Base-by-base conservation (phyloP, 2,797 vertebrate species). In the Sebastes goodei region DNA sequence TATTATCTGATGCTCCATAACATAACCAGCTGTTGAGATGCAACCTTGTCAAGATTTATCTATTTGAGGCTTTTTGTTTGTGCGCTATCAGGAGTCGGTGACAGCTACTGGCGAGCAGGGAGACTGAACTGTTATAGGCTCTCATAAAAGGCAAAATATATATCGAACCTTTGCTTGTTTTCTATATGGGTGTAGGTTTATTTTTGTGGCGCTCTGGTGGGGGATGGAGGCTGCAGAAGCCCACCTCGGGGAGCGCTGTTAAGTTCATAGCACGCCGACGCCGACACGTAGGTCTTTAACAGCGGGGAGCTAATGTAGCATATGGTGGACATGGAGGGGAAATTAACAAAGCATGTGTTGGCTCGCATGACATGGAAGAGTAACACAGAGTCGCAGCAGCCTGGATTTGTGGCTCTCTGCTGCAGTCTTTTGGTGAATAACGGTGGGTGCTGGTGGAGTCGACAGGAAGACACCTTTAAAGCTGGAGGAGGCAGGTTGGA, bases 11-110 rank as follows among this genome's bases (percentile, higher is more conserved):
- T 67, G 69, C 74, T 62, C 68, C 2, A 46, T 70, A 63, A 72
- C 74, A 57, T 6, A 23, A 76, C 66, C 74, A 52, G 74, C 77
- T 80, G 71, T 55, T 77, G 74, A 80, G 80, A 88, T 60, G 57
- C 71, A 66, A 78, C 53, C 82, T 52, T 78, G 83, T 87, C 76
- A 49, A 66, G 71, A 84, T 74, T 81, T 35, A 76, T 74, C 38
- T 73, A n/a, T 75, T 75, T 70, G 63, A 80, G 62, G 65, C 57
- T 80, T 63, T 71, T 49, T 87, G 66, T 88, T 85, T 82, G 66
- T 57, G 75, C 25, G 0, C 12, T 27, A 52, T 82, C 81, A 33
- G 80, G 66, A 60, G 35, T 65, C 74, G 52, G 42, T 72, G 70
- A 66, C 64, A 33, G 71, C 71, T 68, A 53, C 61, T 23, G 42